Base-by-base conservation (phyloP, 2,113 vertebrate genomes). In the Ciconia maguari region DNA sequence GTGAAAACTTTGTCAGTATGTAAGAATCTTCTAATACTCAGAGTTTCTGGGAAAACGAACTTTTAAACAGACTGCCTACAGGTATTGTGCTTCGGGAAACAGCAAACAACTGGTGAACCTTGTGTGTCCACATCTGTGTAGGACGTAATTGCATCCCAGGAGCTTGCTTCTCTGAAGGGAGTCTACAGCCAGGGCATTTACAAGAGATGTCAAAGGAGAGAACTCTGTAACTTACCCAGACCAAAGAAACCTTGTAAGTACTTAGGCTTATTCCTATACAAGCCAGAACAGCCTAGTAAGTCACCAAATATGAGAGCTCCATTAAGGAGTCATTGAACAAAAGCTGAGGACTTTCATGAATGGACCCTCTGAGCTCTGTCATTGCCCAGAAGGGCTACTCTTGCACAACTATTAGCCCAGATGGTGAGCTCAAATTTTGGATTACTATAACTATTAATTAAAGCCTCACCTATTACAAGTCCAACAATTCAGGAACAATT, bases 71-170 rank as follows among this genome's bases (percentile, higher is more conserved):
- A 52, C 10, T 64, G 8, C 12, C 22, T 93, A 68, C 44, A 49
- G 44, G 19, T 77, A 41, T 21, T 54, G 46, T 54, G 15, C 32
- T 83, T 19, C 90, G 64, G 20, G 38, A 92, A 87, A 78, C 14
- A 32, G 51, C 9, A 89, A 85, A 51, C 18, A 38, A 74, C 18
- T 46, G 36, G n/a, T 34, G 51, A 89, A 68, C 14, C 21, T 49
- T 69, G 13, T 27, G 51, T 27, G 16, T 52, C 49, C 46, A 25
- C 2, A 2, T 7, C 30, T 1, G 0, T 14, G 38, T 19, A 38
- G 55, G n/a, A 75, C 0, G 1, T 34, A 90, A 85, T 61, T 83
- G 8, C 15, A 83, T 41, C 46, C 52, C n/a, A 80, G 54, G 49
- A 77, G 16, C 16, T 69, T 57, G 16, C 20, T 69, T 52, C 62